Conservation (phyloP, 2,888 invertebrate species). For the Cantharis flavilabris region DNA sequence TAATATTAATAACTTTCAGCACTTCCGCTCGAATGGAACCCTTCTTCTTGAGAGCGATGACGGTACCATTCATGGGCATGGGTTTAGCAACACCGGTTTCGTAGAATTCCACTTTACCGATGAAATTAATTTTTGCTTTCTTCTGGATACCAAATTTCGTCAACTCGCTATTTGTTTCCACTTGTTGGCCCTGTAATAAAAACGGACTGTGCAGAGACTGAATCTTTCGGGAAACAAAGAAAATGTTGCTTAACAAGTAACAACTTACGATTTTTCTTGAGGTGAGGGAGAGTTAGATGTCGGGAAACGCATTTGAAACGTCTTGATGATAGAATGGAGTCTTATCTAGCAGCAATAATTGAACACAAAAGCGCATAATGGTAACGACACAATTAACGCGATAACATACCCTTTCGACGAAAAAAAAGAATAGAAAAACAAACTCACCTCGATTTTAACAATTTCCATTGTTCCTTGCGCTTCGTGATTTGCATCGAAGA, state of each 20-base stretch:
- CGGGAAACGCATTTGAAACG: neutral
- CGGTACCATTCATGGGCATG: conserved; percentile 64
- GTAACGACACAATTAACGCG: conserved; percentile 9
- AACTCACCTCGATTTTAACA: conserved; percentile 66
- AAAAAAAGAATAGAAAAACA: neutral
- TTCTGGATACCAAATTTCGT: conserved; percentile 60
- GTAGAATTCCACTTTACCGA: conserved; percentile 72
- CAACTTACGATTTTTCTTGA: conserved; percentile 51
- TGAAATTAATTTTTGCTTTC: conserved; percentile 64
- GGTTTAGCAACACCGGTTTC: conserved; percentile 66
- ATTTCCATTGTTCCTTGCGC: conserved; percentile 71
- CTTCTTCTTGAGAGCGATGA: conserved; percentile 59
- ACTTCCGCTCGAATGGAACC: conserved; percentile 60
- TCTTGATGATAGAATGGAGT: neutral
- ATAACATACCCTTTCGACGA: neutral
- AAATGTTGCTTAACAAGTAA: conserved; percentile 39
- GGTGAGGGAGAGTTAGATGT: conserved; percentile 17
- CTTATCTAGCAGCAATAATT: conserved; percentile 19
- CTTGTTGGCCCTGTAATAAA: conserved; percentile 59
- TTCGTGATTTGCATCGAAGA: conserved; percentile 69
- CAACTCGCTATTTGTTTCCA: conserved; percentile 55
- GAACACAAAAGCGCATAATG: neutral
- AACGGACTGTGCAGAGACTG: conserved; percentile 42
- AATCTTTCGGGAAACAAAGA: conserved; percentile 19
- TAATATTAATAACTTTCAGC: conserved; percentile 62